These are phyloP conservation scores for Piprites chloris DNA, from an alignment of 2,113 vertebrate species.

Conservation along the genomic window DNA sequence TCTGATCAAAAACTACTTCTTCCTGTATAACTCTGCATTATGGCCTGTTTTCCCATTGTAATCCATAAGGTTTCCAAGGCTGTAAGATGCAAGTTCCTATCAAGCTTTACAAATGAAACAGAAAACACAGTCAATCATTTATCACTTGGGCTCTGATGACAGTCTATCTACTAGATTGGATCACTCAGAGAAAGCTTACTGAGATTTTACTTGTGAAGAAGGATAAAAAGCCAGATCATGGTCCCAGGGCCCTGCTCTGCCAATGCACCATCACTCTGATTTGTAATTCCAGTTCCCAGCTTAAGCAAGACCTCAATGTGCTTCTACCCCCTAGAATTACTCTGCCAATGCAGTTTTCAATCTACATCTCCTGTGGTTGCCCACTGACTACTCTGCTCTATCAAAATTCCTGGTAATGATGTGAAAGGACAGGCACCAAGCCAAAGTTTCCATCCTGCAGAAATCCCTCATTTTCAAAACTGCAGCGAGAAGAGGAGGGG, in stretches of 20 bases:
- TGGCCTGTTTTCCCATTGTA: neutral
- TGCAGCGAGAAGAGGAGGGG: accelerated
- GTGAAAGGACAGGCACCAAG: neutral
- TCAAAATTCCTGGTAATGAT: neutral
- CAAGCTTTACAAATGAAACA: neutral
- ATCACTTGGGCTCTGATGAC: neutral
- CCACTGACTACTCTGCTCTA: neutral
- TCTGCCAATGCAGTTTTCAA: neutral
- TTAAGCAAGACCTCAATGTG: neutral
- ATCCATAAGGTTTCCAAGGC: neutral
- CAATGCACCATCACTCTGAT: neutral
- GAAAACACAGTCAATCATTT: neutral
- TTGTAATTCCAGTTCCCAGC: neutral
- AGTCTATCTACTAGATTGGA: neutral
- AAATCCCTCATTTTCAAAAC: neutral
- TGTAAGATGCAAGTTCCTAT: neutral
- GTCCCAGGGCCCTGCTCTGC: accelerated
- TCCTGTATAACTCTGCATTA: neutral
- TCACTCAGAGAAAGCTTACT: neutral
- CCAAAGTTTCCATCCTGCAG: neutral
- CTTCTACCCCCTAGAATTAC: neutral
- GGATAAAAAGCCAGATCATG: neutral
- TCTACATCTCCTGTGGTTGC: neutral
- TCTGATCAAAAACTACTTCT: neutral
- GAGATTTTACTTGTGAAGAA: neutral